Conservation (phyloP, 1,140 invertebrate species). For the Eueides isabella region DNA sequence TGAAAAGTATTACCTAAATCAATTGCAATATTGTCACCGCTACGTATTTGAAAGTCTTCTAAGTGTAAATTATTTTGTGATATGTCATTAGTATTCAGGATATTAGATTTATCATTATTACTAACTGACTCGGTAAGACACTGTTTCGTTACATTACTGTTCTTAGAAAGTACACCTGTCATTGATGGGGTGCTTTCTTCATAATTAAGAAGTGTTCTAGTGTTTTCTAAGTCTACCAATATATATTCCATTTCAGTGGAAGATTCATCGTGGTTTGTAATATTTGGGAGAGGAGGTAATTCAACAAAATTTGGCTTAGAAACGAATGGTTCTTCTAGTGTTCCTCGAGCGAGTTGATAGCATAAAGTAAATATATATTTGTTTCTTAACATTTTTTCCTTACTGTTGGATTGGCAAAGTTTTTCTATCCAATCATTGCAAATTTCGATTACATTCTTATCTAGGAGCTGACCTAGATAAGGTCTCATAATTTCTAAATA, state of each 20-base stretch:
- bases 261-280: conserved; percentile 49
- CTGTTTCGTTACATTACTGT: not conserved
- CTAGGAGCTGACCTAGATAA: conserved; percentile 57
- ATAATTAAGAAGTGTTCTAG: conserved; percentile 47
- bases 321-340: conserved; percentile 62
- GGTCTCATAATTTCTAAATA: conserved; percentile 67
- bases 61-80: not conserved
- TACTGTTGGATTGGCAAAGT: conserved; percentile 53
- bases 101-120: not conserved
- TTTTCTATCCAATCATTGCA: conserved; percentile 69
- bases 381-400: conserved; percentile 64
- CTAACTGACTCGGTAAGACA: not conserved
- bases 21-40: not conserved
- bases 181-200: conserved; percentile 28
- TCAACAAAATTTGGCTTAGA: conserved; percentile 43
- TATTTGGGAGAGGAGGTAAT: conserved; percentile 46
- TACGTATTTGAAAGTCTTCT: not conserved
- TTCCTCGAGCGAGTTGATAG: conserved; percentile 64
- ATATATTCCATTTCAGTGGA: conserved; percentile 60
- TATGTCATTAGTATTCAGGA: not conserved
- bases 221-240: conserved; percentile 51
- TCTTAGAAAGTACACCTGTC: not conserved
- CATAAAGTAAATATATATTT: conserved; percentile 67
- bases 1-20: conserved; percentile 5
- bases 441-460: conserved; percentile 55